Evolutionary conservation across 2,113 vertebrate species (phyloP), one percentile per base, ranked within the genome.

Genomic region (Oncorhynchus masou): DNA sequence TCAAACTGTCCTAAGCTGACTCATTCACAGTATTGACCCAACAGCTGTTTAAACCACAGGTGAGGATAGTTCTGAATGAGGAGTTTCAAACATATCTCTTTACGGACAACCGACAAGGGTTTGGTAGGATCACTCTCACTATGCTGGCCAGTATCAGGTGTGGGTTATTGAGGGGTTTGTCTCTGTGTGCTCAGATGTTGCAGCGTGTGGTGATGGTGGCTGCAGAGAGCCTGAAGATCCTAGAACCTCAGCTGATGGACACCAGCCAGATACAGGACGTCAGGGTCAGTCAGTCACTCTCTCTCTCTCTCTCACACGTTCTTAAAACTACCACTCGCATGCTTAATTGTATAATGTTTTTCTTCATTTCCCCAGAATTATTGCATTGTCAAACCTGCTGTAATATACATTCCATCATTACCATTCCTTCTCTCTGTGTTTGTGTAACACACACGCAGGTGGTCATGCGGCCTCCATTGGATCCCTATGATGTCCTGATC

Each of bases 401-500:
- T 39, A 39, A 39, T 39, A 9, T 9, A 39, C 8, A 39, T 39
- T 45, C 39, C 39, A 45, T 45, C 39, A 45, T 45, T 45, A 45
- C 0, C 39, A 45, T 11, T 45, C 39, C 9, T 45, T 45, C 39
- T 45, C 39, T 45, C 39, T 45, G 39, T 45, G 8, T 45, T 45
- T 45, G 9, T 45, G 8, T 45, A 39, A 54, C 31, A 8, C 34
- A 39, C 8, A 39, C 8, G 2, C 8, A 39, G 97, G 93, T 95
- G 66, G 90, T 91, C 57, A 95, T 99, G 89, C 95, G 98, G 19
- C 96, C 98, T n/a, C 95, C 97, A 19, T 62, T 99, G 85, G 96
- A 98, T 12, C 86, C 88, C 24, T 99, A 97, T 0, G 97, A 99
- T 1, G 94, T 97, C 31, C 84, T 99, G 66, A 97, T 99, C 88